Percentiles rank a stretch among this genome's conserved stretches.
Conservation (phyloP, 2,888 invertebrate genomes). For the Polia nebulosa region DNA sequence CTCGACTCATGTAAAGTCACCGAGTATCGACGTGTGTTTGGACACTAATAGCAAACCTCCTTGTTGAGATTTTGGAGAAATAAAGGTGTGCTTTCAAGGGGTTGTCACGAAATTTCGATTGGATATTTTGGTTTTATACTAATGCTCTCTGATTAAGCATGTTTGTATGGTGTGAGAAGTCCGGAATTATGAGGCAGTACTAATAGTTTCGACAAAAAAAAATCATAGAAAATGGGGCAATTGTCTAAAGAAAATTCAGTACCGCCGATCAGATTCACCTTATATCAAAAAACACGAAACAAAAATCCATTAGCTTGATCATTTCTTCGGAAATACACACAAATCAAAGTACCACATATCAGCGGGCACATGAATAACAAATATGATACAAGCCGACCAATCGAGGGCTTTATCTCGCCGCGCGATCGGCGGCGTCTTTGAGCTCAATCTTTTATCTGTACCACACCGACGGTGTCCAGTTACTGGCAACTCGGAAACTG, state of each 20-base stretch:
- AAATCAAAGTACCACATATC: constrained; percentile 26
- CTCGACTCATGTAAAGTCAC: constrained; percentile 68
- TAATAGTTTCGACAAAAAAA: too few relatives aligned
- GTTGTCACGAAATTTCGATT: constrained; percentile 6
- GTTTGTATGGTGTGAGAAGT: too few relatives aligned
- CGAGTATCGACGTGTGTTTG: constrained; percentile 68
- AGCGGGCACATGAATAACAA: constrained; percentile 52
- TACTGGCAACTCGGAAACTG: constrained; percentile 80
- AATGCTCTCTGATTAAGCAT: too few relatives aligned
- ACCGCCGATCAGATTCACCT: neutral
- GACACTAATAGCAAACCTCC: constrained; percentile 61
- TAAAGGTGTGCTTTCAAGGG: constrained; percentile 16
- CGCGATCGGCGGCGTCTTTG: constrained; percentile 75
- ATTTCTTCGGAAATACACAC: constrained; percentile 18
- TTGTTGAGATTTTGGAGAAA: constrained; percentile 45
- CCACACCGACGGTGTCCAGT: constrained; percentile 78
- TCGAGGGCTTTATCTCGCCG: constrained; percentile 69
- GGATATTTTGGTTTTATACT: neutral
- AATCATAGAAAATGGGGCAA: neutral
- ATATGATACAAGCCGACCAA: constrained; percentile 71
- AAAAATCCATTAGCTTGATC: neutral
- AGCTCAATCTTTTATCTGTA: constrained; percentile 74
- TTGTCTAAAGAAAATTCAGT: neutral
- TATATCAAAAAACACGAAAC: neutral
- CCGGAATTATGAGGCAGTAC: too few relatives aligned